Evolutionary conservation across 2,113 vertebrate genomes (phyloP).

Genomic region (Bungarus multicinctus): DNA sequence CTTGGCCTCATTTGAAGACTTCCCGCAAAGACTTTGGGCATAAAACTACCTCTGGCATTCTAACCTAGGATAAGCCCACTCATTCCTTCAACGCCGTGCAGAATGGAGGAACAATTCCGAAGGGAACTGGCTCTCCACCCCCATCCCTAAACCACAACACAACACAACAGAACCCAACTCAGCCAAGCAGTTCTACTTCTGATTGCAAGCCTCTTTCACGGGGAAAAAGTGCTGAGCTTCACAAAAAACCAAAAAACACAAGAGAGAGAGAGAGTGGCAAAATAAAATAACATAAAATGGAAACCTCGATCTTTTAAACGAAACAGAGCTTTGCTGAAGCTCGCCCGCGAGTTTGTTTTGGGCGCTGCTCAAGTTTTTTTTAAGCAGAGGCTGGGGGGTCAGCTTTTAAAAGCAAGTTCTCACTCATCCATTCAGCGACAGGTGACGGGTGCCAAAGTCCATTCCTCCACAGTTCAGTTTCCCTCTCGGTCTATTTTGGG

Average conservation of each 20-base stretch:
- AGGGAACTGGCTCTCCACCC: neutral
- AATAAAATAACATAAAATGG: constrained; percentile 29
- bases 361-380: constrained; percentile 56
- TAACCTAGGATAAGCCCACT: neutral
- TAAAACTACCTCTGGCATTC: neutral
- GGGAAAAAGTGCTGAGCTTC: neutral
- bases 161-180: neutral
- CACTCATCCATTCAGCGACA: constrained; percentile 50
- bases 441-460: constrained; percentile 26
- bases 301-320: constrained; percentile 59
- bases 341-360: constrained; percentile 58
- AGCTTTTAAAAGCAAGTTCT: constrained; percentile 59
- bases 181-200: constrained; percentile 28
- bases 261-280: neutral
- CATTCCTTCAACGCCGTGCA: neutral
- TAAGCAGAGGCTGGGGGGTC: constrained; percentile 41
- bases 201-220: constrained; percentile 34
- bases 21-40: neutral
- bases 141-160: neutral
- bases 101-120: neutral
- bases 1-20: neutral
- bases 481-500: constrained; percentile 42
- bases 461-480: constrained; percentile 20
- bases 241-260: neutral
- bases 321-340: constrained; percentile 56